These are phyloP conservation scores for Delphinus delphis DNA, from an alignment of 2,113 vertebrate genomes.

Conservation along the genomic window DNA sequence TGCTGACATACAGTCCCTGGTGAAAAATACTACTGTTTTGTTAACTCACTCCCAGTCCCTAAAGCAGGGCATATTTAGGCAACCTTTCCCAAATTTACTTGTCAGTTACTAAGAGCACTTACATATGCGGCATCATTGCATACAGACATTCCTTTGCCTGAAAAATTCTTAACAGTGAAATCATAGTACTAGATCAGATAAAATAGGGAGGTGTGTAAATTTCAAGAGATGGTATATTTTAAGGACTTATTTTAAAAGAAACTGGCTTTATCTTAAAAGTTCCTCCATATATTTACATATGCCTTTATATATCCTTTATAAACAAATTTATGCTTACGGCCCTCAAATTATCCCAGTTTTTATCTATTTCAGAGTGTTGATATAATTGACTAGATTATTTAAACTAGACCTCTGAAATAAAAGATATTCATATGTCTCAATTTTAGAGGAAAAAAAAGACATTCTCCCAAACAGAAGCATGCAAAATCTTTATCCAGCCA, in stretches of 20 bases:
- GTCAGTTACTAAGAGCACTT: not conserved
- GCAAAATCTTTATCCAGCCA: not conserved
- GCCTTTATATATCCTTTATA: not conserved
- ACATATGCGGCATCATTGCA: not conserved
- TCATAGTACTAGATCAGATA: not conserved
- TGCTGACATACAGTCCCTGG: not conserved
- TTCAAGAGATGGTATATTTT: not conserved
- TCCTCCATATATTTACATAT: not conserved
- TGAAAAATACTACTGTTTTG: not conserved
- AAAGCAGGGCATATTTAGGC: not conserved
- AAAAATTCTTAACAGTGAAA: not conserved
- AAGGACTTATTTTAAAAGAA: not conserved
- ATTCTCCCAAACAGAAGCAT: not conserved
- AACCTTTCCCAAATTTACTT: not conserved
- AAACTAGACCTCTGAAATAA: not conserved
- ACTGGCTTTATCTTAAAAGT: not conserved
- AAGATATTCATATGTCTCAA: not conserved
- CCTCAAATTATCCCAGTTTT: not conserved
- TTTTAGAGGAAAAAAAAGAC: not conserved
- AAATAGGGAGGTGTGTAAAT: not conserved
- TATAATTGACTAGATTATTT: not conserved
- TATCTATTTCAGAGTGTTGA: not conserved
- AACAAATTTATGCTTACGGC: not conserved
- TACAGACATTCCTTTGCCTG: not conserved
- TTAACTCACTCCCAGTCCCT: not conserved